Evolutionary conservation across 2,113 vertebrate genomes (phyloP), one percentile per base, ranked within the genome.

Genomic region (Ammodytes dubius): DNA sequence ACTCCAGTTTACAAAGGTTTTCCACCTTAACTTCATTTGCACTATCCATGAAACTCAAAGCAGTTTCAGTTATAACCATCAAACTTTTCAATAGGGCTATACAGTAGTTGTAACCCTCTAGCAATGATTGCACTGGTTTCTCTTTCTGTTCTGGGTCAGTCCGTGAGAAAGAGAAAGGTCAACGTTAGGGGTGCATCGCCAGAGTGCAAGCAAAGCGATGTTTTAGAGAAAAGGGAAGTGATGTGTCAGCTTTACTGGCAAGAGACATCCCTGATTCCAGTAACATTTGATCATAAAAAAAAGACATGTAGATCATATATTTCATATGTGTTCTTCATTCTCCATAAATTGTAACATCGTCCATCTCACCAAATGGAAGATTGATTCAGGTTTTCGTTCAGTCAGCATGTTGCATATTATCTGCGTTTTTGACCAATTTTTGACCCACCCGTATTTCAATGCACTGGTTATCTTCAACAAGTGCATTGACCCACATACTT

Each of bases 211-310:
- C 58, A 9, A 53, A 80, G 73, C 79, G 74, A 1, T 71, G 2
- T 7, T 2, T 9, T 12, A 14, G 17, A 39, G 3, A 56, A 77
- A 84, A n/a, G 58, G 64, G 90, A 91, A 91, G 68, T 63, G 27
- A 54, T 63, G 8, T 49, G 0, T 43, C 11, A 40, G 7, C 19
- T 0, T 88, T 91, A 14, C 74, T 79, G 86, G 56, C 74, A 87
- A 61, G 17, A 70, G 3, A 10, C 11, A 4, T 4, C 0, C 0
- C 1, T 10, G 17, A 17, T 86, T 77, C 57, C 81, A 74, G 88
- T 76, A 84, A 84, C n/a, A 8, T 58, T 46, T 35, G 5, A 19
- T 37, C 46, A 13, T 13, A 54, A 70, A 70, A 50, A 43, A 70
- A 15, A 27, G 27, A 27, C 27, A 27, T 27, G 0, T 53, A 35